A percentile compares a stretch with the other conserved stretches of the same genome.
These are phyloP conservation scores for Phaonia tiefii DNA, from an alignment of 2,888 invertebrate genomes.

Conservation along the genomic window DNA sequence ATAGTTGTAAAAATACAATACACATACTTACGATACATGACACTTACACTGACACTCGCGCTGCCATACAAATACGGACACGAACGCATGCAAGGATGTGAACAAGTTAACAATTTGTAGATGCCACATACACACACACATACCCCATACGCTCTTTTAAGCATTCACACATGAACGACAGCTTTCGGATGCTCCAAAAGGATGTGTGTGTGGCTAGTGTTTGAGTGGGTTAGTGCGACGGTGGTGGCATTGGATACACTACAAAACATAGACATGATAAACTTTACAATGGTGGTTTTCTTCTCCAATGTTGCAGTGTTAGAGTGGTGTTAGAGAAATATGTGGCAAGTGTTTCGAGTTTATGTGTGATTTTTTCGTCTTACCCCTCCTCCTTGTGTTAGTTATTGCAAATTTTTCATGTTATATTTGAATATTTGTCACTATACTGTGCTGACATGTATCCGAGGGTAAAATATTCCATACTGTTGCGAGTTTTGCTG, in stretches of 20 bases:
- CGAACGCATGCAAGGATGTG: neutral
- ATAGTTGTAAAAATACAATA: constrained; percentile 19
- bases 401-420: constrained; percentile 53
- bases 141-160: constrained; percentile 43
- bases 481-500: neutral
- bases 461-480: constrained; percentile 11
- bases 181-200: constrained; percentile 29
- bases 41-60: neutral
- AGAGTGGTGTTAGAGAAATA: constrained; percentile 63
- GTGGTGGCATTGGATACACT: constrained; percentile 32
- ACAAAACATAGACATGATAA: constrained; percentile 50
- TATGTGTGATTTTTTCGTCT: constrained; percentile 15
- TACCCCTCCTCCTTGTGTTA: neutral
- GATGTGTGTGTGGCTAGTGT: constrained; percentile 3
- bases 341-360: constrained; percentile 62
- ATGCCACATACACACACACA: constrained; percentile 51
- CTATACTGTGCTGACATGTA: constrained; percentile 30
- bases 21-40: neutral
- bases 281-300: constrained; percentile 61
- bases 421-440: constrained; percentile 62
- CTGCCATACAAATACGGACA: neutral
- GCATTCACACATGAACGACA: constrained; percentile 39
- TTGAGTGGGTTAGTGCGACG: neutral
- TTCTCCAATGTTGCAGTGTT: constrained; percentile 61
- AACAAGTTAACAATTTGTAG: constrained; percentile 61